phyloP scores from a whole-genome alignment of 2,888 invertebrate species.

The Drosophila paracracens region DNA sequence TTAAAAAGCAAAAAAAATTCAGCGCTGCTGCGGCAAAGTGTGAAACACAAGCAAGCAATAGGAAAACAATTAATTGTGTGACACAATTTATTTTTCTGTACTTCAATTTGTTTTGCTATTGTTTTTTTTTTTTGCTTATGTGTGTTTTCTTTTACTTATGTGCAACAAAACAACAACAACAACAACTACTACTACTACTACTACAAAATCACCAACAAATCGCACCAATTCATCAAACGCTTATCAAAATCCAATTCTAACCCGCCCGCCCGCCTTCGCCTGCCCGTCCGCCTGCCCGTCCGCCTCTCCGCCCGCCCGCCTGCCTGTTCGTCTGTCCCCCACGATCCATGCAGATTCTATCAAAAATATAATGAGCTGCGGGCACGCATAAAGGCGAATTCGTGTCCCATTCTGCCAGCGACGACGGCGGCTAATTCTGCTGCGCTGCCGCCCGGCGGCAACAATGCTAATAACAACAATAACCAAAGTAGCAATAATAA shows the following conservation, averaged over 20 bases:
- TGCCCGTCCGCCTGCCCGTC: constrained; percentile 13
- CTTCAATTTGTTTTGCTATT: constrained; percentile 61
- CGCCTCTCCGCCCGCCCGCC: constrained; percentile 20
- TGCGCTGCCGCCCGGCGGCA: constrained; percentile 21
- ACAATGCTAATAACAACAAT: constrained; percentile 79
- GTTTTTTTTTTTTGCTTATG: constrained; percentile 45
- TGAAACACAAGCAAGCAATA: constrained; percentile 61
- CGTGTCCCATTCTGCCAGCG: constrained; percentile 91
- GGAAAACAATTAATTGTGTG: constrained; percentile 22
- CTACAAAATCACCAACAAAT: constrained; percentile 54
- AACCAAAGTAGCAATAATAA: constrained; percentile 76
- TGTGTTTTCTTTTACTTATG: constrained; percentile 56
- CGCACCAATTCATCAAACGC: constrained; percentile 78
- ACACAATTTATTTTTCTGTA: constrained; percentile 31
- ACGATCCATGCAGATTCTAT: constrained; percentile 89
- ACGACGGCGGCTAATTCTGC: constrained; percentile 66
- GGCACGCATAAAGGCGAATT: constrained; percentile 94
- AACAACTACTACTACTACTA: constrained; percentile 44
- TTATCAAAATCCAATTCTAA: constrained; percentile 72
- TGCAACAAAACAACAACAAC: constrained; percentile 52
- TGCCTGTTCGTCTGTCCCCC: constrained; percentile 24
- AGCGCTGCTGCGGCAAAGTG: constrained; percentile 51
- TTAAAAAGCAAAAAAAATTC: constrained; percentile 8
- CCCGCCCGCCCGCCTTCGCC: constrained; percentile 34
- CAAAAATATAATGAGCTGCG: constrained; percentile 94